Conservation (phyloP, 2,113 vertebrate species). For the Hemibagrus wyckioides region DNA sequence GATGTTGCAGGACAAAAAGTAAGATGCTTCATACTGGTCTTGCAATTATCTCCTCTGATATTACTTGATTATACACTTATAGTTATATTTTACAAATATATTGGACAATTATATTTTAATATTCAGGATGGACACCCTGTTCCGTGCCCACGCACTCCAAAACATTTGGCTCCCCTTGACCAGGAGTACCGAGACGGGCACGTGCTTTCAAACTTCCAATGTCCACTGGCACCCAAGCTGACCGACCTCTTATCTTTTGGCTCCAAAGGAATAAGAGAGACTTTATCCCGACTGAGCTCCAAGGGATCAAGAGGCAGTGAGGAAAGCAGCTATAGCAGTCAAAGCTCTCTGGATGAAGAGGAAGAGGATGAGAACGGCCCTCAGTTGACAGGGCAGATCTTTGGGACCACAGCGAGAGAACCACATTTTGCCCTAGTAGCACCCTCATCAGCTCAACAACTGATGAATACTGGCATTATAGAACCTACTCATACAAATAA, state of each 20-base stretch:
- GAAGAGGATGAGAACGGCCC: slow-evolving; percentile 47
- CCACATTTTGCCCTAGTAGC: neutral
- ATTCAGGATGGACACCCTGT: slow-evolving; percentile 49
- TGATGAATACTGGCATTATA: slow-evolving; percentile 1
- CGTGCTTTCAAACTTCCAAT: slow-evolving; percentile 45
- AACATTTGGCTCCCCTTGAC: slow-evolving; percentile 65
- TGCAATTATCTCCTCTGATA: neutral
- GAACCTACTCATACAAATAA: neutral
- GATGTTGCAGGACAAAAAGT: slow-evolving; percentile 60
- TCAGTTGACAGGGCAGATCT: slow-evolving; percentile 7
- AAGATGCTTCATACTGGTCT: neutral
- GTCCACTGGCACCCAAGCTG: slow-evolving; percentile 60
- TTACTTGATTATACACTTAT: neutral
- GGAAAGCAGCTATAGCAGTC: slow-evolving; percentile 65
- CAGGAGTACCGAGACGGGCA: slow-evolving; percentile 36
- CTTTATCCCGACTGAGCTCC: slow-evolving; percentile 41
- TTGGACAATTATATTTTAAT: neutral
- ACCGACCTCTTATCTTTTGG: slow-evolving; percentile 55
- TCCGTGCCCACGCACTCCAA: slow-evolving; percentile 58
- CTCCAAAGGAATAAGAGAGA: slow-evolving; percentile 49
- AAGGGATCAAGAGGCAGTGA: slow-evolving; percentile 58
- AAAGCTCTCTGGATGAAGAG: slow-evolving; percentile 62
- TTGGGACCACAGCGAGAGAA: neutral
- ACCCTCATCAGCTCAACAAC: neutral
- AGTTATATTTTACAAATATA: no score